Evolutionary conservation across 2,888 invertebrate genomes (phyloP).

Genomic region (Anaspis maculata): DNA sequence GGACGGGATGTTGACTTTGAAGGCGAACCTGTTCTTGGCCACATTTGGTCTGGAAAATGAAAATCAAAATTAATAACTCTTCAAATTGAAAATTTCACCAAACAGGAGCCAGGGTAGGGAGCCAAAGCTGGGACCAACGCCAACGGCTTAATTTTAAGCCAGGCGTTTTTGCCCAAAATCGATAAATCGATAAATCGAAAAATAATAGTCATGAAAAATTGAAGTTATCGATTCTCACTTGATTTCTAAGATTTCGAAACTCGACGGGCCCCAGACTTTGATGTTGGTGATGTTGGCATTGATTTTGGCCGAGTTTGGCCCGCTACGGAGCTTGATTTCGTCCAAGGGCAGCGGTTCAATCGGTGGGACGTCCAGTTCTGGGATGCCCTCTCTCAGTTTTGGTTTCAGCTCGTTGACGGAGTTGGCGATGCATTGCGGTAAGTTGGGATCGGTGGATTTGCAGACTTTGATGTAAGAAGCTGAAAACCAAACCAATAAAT

Average conservation of each 20-base stretch:
- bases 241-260: slow-evolving; percentile 51
- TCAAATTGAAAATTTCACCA: neutral
- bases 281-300: slow-evolving; percentile 54
- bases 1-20: slow-evolving; percentile 51
- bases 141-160: too few relatives aligned
- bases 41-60: slow-evolving; percentile 53
- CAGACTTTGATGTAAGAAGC: slow-evolving; percentile 37
- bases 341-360: slow-evolving; percentile 44
- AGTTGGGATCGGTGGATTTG: slow-evolving; percentile 31
- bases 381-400: slow-evolving; percentile 38
- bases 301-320: slow-evolving; percentile 38
- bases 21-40: slow-evolving; percentile 54
- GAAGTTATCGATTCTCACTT: too few relatives aligned
- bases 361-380: slow-evolving; percentile 48
- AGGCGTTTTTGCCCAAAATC: too few relatives aligned
- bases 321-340: slow-evolving; percentile 28
- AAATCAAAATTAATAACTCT: slow-evolving; percentile 5
- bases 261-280: slow-evolving; percentile 52
- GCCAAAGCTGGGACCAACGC: too few relatives aligned
- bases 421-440: slow-evolving; percentile 36
- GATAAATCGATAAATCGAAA: too few relatives aligned
- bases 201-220: too few relatives aligned
- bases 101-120: neutral
- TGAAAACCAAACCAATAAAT: too few relatives aligned
- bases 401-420: slow-evolving; percentile 35